phyloP scores from a whole-genome alignment of 2,888 invertebrate genomes.

The Eucera pruinosa region DNA sequence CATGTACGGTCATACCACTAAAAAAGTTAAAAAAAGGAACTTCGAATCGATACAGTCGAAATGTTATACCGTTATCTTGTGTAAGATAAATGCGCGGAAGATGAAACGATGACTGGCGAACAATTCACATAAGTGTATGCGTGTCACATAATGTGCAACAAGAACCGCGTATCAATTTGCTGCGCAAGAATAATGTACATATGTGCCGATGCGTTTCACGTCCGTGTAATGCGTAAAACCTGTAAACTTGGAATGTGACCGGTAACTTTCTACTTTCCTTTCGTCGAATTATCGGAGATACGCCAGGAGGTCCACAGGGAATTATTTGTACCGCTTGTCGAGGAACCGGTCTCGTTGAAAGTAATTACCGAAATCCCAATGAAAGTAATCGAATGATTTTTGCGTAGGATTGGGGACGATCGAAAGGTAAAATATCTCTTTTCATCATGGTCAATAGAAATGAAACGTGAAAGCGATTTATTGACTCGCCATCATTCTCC shows the following conservation, averaged over 20 bases:
- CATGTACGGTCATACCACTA: no score
- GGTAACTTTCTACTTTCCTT: slow-evolving; percentile 71
- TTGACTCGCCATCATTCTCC: not conserved
- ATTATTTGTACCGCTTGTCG: not conserved
- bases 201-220: slow-evolving; percentile 64
- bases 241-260: slow-evolving; percentile 60
- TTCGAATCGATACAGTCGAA: not conserved
- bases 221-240: slow-evolving; percentile 67
- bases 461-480: slow-evolving; percentile 9
- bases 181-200: slow-evolving; percentile 34
- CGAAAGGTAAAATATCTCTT: slow-evolving; percentile 6
- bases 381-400: slow-evolving; percentile 6
- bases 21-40: no score
- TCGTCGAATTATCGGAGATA: slow-evolving; percentile 26
- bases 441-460: not conserved
- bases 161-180: slow-evolving; percentile 41
- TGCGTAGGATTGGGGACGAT: not conserved
- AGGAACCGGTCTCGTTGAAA: not conserved
- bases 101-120: slow-evolving; percentile 13
- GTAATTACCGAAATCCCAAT: slow-evolving; percentile 6
- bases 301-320: slow-evolving; percentile 8
- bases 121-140: slow-evolving; percentile 1
- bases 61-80: slow-evolving; percentile 27
- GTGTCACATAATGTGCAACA: slow-evolving; percentile 19
- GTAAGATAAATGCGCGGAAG: slow-evolving; percentile 2